These are phyloP conservation scores for Phortica magna DNA, from an alignment of 2,888 invertebrate species.

Conservation along the genomic window DNA sequence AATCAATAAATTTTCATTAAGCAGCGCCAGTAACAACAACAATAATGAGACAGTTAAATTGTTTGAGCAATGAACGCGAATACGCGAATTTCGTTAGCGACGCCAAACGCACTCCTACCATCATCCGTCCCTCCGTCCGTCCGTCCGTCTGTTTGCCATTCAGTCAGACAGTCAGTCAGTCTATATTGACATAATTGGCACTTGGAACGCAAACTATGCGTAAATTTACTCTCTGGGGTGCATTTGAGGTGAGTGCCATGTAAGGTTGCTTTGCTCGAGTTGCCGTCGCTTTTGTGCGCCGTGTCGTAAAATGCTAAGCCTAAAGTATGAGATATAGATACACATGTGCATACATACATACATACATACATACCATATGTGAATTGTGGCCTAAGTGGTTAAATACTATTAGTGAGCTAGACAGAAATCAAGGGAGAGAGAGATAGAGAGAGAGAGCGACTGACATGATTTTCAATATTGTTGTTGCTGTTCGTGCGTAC, in stretches of 20 bases:
- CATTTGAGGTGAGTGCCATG: constrained; percentile 16
- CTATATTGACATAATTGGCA: constrained; percentile 12
- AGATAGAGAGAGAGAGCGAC: no score
- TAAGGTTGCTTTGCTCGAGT: not conserved
- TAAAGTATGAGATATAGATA: not conserved
- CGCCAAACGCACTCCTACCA: not conserved
- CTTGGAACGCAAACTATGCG: constrained; percentile 8
- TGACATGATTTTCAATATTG: no score
- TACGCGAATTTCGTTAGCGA: not conserved
- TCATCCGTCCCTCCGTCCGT: not conserved
- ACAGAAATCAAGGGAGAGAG: no score
- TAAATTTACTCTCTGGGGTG: constrained; percentile 20
- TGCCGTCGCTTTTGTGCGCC: not conserved
- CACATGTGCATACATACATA: no score
- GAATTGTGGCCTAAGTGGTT: no score
- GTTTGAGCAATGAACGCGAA: not conserved
- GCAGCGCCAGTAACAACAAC: no score
- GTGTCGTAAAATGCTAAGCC: not conserved
- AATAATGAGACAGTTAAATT: no score
- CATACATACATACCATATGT: no score
- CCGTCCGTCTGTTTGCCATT: not conserved
- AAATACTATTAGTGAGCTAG: no score
- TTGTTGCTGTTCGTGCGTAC: no score
- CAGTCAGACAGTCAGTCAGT: not conserved
- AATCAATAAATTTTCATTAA: constrained; percentile 23